Percentiles rank a stretch among this genome's conserved stretches.
These are phyloP conservation scores for Nemotelus pantherinus DNA, from an alignment of 2,888 invertebrate genomes.

Conservation along the genomic window DNA sequence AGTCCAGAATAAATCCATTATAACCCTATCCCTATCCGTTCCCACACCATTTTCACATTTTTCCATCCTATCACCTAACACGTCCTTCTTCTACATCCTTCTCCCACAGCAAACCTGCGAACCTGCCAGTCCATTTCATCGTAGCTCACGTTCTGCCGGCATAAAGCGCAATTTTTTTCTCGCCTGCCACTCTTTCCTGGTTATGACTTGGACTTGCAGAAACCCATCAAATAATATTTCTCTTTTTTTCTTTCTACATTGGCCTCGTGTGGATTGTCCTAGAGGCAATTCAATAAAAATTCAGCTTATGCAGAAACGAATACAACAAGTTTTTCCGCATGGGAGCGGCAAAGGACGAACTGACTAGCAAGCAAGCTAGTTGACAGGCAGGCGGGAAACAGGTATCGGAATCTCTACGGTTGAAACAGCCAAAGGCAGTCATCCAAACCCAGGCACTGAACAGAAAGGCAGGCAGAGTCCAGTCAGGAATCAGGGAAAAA, in stretches of 20 bases:
- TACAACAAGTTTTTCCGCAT: conserved; percentile 16
- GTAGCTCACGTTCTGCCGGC: not conserved
- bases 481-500: no score
- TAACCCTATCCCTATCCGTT: conserved; percentile 10
- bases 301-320: conserved; percentile 25
- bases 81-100: no score
- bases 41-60: not conserved
- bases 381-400: not conserved
- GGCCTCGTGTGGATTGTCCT: conserved; percentile 40
- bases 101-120: no score
- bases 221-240: conserved; percentile 18
- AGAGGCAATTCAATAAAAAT: conserved; percentile 36
- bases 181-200: not conserved
- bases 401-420: no score
- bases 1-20: conserved; percentile 16
- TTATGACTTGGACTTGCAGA: conserved; percentile 34
- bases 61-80: not conserved
- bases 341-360: no score
- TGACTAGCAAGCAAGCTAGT: not conserved
- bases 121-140: not conserved
- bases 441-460: no score
- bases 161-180: not conserved
- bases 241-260: conserved; percentile 25
- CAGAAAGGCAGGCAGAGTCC: no score
- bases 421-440: no score